Evolutionary conservation across 2,797 vertebrate genomes (phyloP), one percentile per base, ranked within the genome.

Genomic region (Poecilia wingei): DNA sequence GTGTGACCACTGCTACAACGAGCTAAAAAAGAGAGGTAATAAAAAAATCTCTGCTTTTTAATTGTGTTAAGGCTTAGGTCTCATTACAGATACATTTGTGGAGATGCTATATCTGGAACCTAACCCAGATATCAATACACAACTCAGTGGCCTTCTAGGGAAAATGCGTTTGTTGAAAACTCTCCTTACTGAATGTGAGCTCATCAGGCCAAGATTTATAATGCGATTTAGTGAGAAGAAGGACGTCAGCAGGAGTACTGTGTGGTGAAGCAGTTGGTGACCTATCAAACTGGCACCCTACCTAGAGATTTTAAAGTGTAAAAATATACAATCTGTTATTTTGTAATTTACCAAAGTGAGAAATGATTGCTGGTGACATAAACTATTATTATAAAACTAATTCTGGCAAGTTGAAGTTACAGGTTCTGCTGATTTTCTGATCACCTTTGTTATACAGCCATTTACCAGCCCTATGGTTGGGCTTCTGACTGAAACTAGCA

Each of bases 1-100:
- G 82, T 99, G 98, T 80, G 97, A 99, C 28, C 96, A 95, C 90
- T 99, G 98, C 92, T 97, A 97, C 70, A 87, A 79, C 9, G 97
- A 99, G 91, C 96, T 99, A 31, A 96, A 95, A 90, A 97, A 96
- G 88, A 96, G 95, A 96, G 97, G 97, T 95, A 94, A 87, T 84
- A 45, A 72, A 49, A 51, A 39, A 9, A 33, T 13, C 1, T 55
- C 16, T 70, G n/a, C 25, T 28, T 28, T 70, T 43, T 68, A 41
- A 12, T n/a, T 28, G 25, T 45, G 25, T 45, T 45, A 9, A 70
- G 68, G 12, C 10, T 45, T 70, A n/a, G n/a, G 45, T 41, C 12
- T 45, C 25, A 13, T 41, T 13, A 68, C 4, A 45, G 5, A 70
- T 43, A 22, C 22, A 12, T 22, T n/a, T 31, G 39, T 59, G 55